Conservation (phyloP, 2,888 invertebrate genomes). For the Anticlea derivata region DNA sequence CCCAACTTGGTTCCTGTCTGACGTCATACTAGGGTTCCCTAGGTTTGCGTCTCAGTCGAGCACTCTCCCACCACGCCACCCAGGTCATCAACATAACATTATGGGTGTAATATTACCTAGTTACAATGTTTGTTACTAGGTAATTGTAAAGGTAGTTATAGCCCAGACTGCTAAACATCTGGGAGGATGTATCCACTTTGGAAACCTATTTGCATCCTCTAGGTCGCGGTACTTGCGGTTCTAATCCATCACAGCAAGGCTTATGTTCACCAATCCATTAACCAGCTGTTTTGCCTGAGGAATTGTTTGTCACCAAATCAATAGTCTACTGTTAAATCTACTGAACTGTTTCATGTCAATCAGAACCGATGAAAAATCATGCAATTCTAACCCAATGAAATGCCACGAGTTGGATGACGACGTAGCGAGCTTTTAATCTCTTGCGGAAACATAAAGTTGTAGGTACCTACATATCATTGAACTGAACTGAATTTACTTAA, state of each 20-base stretch:
- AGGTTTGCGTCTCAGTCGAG: no score
- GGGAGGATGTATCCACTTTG: slow-evolving; percentile 69
- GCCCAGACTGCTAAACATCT: slow-evolving; percentile 35
- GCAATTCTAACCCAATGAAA: not conserved
- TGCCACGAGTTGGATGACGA: not conserved
- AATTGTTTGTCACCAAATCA: no score
- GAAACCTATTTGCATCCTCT: slow-evolving; percentile 67
- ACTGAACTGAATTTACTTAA: no score
- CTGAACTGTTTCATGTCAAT: no score
- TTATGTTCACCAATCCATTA: not conserved
- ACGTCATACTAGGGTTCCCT: no score
- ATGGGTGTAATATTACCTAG: no score
- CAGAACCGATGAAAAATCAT: not conserved
- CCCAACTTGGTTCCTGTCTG: no score
- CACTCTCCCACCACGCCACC: no score
- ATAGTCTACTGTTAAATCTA: no score
- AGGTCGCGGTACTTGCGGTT: slow-evolving; percentile 44
- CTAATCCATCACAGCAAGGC: slow-evolving; percentile 36
- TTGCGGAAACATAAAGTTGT: slow-evolving; percentile 7
- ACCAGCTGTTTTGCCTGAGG: not conserved
- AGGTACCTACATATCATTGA: no score
- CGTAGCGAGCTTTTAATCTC: not conserved
- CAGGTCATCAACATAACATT: slow-evolving; percentile 7
- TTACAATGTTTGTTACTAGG: no score
- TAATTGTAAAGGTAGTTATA: slow-evolving; percentile 10